Evolutionary conservation across 2,113 vertebrate genomes (phyloP), one percentile per base, ranked within the genome.

Genomic region (Nibea coibor): DNA sequence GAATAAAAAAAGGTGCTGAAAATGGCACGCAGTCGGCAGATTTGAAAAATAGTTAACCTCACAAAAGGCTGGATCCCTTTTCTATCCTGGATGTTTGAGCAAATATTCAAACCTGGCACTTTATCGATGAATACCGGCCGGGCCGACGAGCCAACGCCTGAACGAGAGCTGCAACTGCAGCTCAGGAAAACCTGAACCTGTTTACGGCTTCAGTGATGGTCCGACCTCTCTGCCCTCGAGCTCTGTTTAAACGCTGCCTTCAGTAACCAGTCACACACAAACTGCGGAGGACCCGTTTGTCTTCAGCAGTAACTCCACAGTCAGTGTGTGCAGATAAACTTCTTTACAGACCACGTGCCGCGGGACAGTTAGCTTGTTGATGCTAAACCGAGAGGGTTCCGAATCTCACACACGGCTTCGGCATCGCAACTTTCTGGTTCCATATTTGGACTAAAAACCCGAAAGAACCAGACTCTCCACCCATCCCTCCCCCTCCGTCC

Each of bases 101-200:
- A 85, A 82, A 91, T 76, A 73, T 82, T 65, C 42, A 87, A 81
- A 89, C 11, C 47, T 86, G 59, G 15, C 80, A 90, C 80, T 42
- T 72, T n/a, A 17, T n/a, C 24, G 87, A 22, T 54, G 80, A 83
- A 78, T 59, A 61, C 64, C 35, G 11, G 31, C 56, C 4, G 54
- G 56, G 28, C 56, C 20, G 64, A 10, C 3, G 47, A 68, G 45
- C 5, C 28, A 26, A 15, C 72, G 35, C 11, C 58, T 56, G 76
- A 16, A 15, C 53, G 56, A 76, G 10, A 80, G 63, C 75, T 62
- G 57, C n/a, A n/a, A n/a, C n/a, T n/a, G n/a, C n/a, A n/a, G n/a
- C n/a, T n/a, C n/a, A n/a, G n/a, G n/a, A n/a, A n/a, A n/a, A n/a
- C n/a, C n/a, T n/a, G n/a, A n/a, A n/a, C n/a, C n/a, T 31, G 31